A percentile compares a stretch with the other conserved stretches of the same genome.
Conservation (phyloP, 2,888 invertebrate genomes). For the Psylliodes chrysocephalus region DNA sequence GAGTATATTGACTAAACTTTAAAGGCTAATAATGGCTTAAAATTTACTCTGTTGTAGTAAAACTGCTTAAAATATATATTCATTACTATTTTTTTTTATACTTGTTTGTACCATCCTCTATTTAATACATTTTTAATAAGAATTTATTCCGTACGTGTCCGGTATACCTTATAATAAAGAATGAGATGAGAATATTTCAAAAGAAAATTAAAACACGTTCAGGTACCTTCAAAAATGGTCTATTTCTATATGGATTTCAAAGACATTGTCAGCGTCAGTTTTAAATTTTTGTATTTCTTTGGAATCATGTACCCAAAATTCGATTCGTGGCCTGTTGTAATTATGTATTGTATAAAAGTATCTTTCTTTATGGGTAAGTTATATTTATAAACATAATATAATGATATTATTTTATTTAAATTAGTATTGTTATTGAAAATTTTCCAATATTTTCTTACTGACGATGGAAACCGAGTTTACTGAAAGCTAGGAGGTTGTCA, state of each 20-base stretch:
- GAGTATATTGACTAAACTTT: no score
- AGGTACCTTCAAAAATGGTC: neutral
- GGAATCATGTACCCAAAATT: constrained; percentile 32
- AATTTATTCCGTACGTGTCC: neutral
- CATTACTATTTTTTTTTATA: neutral
- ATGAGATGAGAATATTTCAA: neutral
- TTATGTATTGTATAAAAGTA: constrained; percentile 17
- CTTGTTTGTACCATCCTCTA: neutral
- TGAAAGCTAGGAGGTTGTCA: no score
- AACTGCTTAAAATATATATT: no score
- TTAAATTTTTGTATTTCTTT: constrained; percentile 27
- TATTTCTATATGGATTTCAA: constrained; percentile 8
- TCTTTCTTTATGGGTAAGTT: constrained; percentile 29
- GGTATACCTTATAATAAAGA: neutral
- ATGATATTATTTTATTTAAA: no score
- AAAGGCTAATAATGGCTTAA: no score
- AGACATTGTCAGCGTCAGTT: constrained; percentile 24
- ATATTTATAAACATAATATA: no score
- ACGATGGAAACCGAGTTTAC: no score
- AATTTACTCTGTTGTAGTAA: no score
- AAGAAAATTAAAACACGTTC: neutral
- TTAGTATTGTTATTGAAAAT: no score
- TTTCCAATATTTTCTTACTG: no score
- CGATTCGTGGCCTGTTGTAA: neutral
- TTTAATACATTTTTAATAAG: neutral